Conservation (phyloP, 2,888 invertebrate species). For the Drosophila nr. fundita region DNA sequence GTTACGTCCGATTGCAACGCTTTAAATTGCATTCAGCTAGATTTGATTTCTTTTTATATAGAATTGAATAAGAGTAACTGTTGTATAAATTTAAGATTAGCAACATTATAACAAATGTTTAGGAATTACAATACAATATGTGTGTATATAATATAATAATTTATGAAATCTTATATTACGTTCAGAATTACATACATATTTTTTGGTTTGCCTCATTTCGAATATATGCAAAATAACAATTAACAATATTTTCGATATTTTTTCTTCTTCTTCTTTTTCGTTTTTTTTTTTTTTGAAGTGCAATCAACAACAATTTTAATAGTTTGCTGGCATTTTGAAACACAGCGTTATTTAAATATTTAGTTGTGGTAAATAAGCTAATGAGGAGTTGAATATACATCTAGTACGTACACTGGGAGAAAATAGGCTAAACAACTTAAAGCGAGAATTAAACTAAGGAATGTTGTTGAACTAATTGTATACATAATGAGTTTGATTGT, state of each 20-base stretch:
- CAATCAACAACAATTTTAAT: slow-evolving; percentile 42
- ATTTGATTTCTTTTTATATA: slow-evolving; percentile 24
- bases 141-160: slow-evolving; percentile 50
- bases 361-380: slow-evolving; percentile 58
- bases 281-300: slow-evolving; percentile 15
- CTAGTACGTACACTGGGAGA: slow-evolving; percentile 11
- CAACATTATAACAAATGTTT: slow-evolving; percentile 75
- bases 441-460: slow-evolving; percentile 66
- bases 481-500: slow-evolving; percentile 40
- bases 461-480: slow-evolving; percentile 62
- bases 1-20: background rate
- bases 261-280: slow-evolving; percentile 3
- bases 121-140: slow-evolving; percentile 67
- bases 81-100: slow-evolving; percentile 51
- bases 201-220: slow-evolving; percentile 50
- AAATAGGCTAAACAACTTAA: slow-evolving; percentile 57
- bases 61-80: slow-evolving; percentile 62
- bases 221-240: slow-evolving; percentile 73
- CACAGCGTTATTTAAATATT: slow-evolving; percentile 42
- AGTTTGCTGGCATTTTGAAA: slow-evolving; percentile 40
- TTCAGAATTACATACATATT: slow-evolving; percentile 32
- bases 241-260: slow-evolving; percentile 51
- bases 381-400: slow-evolving; percentile 53
- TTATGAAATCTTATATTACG: slow-evolving; percentile 56
- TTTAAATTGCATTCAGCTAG: slow-evolving; percentile 41